These are phyloP conservation scores for Phragmatobia fuliginosa DNA, from an alignment of 2,888 invertebrate species.

Conservation along the genomic window DNA sequence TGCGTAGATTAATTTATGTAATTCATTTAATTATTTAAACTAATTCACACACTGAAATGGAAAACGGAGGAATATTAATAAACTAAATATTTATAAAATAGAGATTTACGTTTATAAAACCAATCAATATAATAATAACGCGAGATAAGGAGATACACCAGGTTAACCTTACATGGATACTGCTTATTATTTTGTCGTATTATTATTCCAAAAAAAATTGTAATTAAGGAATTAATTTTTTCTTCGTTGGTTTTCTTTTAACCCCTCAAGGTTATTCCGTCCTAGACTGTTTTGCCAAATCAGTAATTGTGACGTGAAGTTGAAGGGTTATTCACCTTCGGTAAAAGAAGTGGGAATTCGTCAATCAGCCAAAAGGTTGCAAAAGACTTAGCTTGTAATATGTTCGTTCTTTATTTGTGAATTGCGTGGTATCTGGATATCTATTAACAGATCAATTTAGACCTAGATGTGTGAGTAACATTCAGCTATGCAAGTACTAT, in stretches of 20 bases:
- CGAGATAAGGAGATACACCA: neutral
- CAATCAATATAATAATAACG: neutral
- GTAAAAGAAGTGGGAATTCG: neutral
- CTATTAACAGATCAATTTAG: neutral
- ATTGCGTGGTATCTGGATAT: neutral
- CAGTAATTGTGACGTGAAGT: no score
- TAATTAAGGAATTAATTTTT: no score
- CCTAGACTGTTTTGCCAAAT: no score
- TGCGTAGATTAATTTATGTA: neutral
- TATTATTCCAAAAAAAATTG: no score
- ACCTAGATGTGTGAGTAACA: neutral
- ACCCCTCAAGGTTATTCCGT: no score
- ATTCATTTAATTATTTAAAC: neutral
- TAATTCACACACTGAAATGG: neutral
- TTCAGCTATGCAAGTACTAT: neutral
- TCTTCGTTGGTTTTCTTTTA: no score
- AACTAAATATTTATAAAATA: neutral
- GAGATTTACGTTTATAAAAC: no score
- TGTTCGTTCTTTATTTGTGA: neutral
- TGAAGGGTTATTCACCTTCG: no score
- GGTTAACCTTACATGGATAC: no score
- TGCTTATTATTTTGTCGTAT: no score
- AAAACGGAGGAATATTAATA: no score
- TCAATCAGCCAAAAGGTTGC: neutral
- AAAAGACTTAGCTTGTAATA: neutral